Base-by-base conservation (phyloP, 2,888 invertebrate species). In the Caenorhabditis macrosperma region DNA sequence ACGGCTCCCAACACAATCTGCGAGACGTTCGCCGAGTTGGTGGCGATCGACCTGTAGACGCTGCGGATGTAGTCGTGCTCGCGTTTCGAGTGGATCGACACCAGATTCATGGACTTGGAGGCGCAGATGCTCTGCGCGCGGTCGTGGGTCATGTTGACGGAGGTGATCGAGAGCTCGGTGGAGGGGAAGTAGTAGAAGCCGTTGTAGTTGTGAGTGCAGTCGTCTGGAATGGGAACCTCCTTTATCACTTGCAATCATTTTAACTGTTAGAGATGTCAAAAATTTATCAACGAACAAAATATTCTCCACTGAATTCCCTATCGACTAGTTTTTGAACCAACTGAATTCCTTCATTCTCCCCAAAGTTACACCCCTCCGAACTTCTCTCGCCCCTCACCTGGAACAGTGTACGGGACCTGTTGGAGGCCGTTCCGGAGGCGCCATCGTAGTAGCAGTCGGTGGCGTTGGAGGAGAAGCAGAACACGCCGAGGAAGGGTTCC, bases 171-270 rank as follows among this genome's bases (percentile, higher is more conserved):
- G 9, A 67, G 15, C 28, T 55, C 66, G 33, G 55, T 44, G 33
- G 66, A 67, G 20, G 44, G 46, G 30, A 44, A 17, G 66, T 67
- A 67, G 55, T 55, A 67, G 46, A 46, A 55, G 30, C 66, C 66
- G 26, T 67, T 67, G 33, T 67, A 67, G 33, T 67, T 67, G 15
- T 22, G 54, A 0, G 26, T 15, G 46, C 66, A 67, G 38, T 66
- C 17, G 33, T 54, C 38, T 12, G 20, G n/a, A 38, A 24, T 35
- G 48, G 50, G 15, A 35, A 17, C n/a, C 15, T 38, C 2, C 15
- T 38, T 38, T 12, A 38, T 38, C 33, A 33, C 10, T 33, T 7
- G 33, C 33, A 33, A 33, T 33, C 33, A 33, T 10, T 38, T 5
- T 38, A 38, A 38, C 38, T 10, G 5, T 38, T 38, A 15, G 15